A percentile compares a stretch with the other conserved stretches of the same genome.
These are phyloP conservation scores for Tetragonula carbonaria DNA, from an alignment of 2,888 invertebrate species.

Conservation along the genomic window DNA sequence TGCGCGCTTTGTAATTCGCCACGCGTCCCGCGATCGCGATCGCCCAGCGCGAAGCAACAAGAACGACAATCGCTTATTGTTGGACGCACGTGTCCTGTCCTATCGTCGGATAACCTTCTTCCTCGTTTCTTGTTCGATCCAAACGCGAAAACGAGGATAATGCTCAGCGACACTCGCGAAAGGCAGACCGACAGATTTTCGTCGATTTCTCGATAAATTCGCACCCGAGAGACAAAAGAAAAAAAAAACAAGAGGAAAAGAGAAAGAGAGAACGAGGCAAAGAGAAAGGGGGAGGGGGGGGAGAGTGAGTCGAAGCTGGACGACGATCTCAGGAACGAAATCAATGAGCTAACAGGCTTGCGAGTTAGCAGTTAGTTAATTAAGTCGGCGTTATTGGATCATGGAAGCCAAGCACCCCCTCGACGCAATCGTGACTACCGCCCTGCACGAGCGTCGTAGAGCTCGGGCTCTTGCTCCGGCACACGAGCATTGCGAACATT, in stretches of 20 bases:
- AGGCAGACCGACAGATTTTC: not conserved
- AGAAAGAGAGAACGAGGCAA: not conserved
- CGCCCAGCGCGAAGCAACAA: not conserved
- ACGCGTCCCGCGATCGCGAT: slow-evolving; percentile 10
- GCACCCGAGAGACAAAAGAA: not conserved
- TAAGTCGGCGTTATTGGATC: slow-evolving; percentile 84
- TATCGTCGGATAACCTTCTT: too few relatives aligned
- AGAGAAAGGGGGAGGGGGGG: slow-evolving; percentile 1
- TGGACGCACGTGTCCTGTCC: too few relatives aligned
- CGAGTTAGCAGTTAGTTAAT: slow-evolving; percentile 83
- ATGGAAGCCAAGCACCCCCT: slow-evolving; percentile 80
- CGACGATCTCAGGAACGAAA: slow-evolving; percentile 73
- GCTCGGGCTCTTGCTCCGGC: slow-evolving; percentile 62
- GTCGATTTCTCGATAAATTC: not conserved
- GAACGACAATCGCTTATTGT: not conserved
- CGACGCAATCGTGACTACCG: slow-evolving; percentile 67
- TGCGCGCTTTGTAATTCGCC: slow-evolving; percentile 16
- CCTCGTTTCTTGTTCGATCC: not conserved
- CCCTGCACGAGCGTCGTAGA: slow-evolving; percentile 62
- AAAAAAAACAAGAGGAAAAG: not conserved
- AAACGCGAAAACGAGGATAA: not conserved
- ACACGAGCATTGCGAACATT: slow-evolving; percentile 68
- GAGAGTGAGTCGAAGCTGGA: slow-evolving; percentile 48
- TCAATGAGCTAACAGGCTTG: slow-evolving; percentile 84
- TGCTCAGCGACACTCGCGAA: not conserved